A percentile compares a stretch with the other conserved stretches of the same genome.
Conservation (phyloP, 2,888 invertebrate genomes). For the Argyra leucocephala region DNA sequence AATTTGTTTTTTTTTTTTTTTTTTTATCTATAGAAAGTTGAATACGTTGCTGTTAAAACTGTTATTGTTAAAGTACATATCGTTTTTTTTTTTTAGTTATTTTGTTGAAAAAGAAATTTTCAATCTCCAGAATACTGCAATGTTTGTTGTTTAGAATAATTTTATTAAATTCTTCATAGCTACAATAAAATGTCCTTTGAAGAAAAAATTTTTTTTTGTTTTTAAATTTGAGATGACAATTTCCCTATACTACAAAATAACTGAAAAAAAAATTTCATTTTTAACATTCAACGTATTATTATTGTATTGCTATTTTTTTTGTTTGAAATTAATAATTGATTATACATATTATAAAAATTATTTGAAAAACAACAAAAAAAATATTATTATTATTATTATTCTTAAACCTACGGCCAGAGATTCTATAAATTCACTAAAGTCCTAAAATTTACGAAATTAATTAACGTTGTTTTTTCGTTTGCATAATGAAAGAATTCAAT, state of each 20-base stretch:
- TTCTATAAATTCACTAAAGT: not conserved
- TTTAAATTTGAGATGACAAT: not conserved
- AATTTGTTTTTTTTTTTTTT: not conserved
- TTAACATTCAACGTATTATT: not conserved
- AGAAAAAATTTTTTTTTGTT: not conserved
- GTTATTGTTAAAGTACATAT: not conserved
- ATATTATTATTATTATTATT: not conserved
- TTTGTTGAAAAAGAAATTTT: not conserved
- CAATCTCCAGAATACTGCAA: constrained; percentile 1
- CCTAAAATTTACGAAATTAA: not conserved
- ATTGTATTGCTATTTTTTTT: no score
- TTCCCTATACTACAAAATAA: no score
- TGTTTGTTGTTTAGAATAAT: not conserved
- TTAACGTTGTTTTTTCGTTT: not conserved
- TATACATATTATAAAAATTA: no score
- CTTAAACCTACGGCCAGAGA: not conserved
- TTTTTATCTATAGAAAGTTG: not conserved
- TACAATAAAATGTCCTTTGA: not conserved
- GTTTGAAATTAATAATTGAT: no score
- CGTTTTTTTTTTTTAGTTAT: not conserved
- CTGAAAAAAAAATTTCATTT: not conserved
- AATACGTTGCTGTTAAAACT: not conserved
- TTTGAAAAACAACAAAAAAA: no score
- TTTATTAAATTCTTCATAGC: not conserved
- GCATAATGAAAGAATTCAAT: not conserved